Percentiles rank a stretch among this genome's conserved stretches.
Evolutionary conservation across 37 sponge, comb jelly and placozoan species (phyloP).

Genomic region (Theonella swinhoei): DNA sequence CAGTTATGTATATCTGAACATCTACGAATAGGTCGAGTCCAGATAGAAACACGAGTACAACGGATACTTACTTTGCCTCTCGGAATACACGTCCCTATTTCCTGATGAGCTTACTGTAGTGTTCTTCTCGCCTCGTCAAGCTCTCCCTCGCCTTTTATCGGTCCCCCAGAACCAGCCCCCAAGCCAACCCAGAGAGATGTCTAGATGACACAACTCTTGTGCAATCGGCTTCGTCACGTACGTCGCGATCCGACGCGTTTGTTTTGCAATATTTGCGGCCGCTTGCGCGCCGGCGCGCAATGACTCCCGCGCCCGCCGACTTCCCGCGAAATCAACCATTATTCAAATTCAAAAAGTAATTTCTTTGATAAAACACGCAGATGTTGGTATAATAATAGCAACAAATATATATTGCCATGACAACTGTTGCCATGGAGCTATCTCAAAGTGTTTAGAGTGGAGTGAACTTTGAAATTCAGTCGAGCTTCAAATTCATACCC

Average conservation of each 20-base stretch:
- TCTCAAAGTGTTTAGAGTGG: constrained; percentile 44
- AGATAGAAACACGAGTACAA: too few relatives aligned
- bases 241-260: neutral
- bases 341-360: neutral
- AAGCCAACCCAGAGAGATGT: neutral
- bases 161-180: neutral
- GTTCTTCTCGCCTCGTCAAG: too few relatives aligned
- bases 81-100: too few relatives aligned
- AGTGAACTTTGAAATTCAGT: constrained; percentile 81
- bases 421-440: neutral
- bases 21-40: too few relatives aligned
- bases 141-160: too few relatives aligned
- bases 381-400: neutral
- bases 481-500: constrained; percentile 88
- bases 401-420: neutral
- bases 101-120: too few relatives aligned
- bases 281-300: neutral
- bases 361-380: neutral
- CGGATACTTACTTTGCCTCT: too few relatives aligned
- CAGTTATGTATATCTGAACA: too few relatives aligned
- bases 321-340: neutral
- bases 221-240: neutral
- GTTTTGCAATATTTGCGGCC: neutral
- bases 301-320: neutral
- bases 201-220: neutral